Base-by-base conservation (phyloP, 2,113 vertebrate genomes). In the Otocyon megalotis region DNA sequence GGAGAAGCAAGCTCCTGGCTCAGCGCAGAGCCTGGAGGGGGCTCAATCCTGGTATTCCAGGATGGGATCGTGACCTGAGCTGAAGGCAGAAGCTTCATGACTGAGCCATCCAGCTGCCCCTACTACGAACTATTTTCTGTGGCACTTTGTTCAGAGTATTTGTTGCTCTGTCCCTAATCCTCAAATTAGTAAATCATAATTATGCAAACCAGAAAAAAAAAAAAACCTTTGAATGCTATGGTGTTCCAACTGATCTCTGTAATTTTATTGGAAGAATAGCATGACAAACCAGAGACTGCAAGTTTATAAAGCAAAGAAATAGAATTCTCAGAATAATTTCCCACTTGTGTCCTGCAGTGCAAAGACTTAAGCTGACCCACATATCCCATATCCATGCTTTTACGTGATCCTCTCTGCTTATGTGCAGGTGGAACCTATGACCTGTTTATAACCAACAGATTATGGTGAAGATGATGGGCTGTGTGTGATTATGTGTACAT, bases 301-400 rank as follows among this genome's bases (percentile, higher is more conserved):
- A 56, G 56, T 54, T 79, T 72, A 63, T 32, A 80, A 72, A 72
- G 5, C 16, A 85, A 62, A 85, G 37, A 69, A 60, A 71, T 90
- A 67, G 65, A 90, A 84, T 71, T 53, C 24, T 82, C 43, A 89
- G 48, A 88, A 77, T 77, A 96, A 83, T 77, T 89, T 62, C 67
- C 28, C 20, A 58, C 60, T 74, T 74, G 56, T 22, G 28, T 32
- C 50, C 28, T 4, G 13, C 3, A 35, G 62, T 43, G 28, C 32
- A 5, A 11, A n/a, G 56, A 56, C 22, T 80, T 69, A 60, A 60
- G 63, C n/a, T 62, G 32, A 54, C 53, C 48, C 5, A 37, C 1
- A 0, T 26, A 69, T 58, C 83, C 86, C n/a, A 3, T n/a, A 26
- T 56, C 24, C 48, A 24, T 16, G 48, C 58, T 56, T 76, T 63